Evolutionary conservation across 2,113 vertebrate species (phyloP), one percentile per base, ranked within the genome.

Genomic region (human (Homo sapiens)): DNA sequence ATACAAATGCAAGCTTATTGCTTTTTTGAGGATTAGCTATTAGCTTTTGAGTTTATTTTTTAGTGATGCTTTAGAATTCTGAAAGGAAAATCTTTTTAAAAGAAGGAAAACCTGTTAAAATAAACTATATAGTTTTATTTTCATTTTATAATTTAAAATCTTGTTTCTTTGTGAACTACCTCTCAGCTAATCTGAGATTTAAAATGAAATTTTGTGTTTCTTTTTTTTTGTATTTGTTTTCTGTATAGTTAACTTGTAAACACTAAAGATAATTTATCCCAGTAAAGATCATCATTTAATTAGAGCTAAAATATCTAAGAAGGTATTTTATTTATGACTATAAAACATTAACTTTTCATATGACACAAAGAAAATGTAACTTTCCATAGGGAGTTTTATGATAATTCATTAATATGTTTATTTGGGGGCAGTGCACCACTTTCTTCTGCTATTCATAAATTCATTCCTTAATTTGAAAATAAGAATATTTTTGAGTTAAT

Each of bases 381-480:
- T 97, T 92, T 95, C 22, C 27, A 78, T 18, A 93, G 94, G 89
- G 79, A 75, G 10, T 52, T 82, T 82, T 40, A 40, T 95, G 70
- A 61, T 89, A 57, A 73, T 91, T 90, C 72, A 93, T 75, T 96
- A 91, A 64, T 83, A 80, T 96, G 25, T 20, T 70, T 81, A 80
- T 97, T 93, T 93, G 35, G 13, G 48, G 6, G 40, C 87, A 64
- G 76, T 85, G 3, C 90, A 12, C 48, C 38, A 43, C 75, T 94
- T 92, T 85, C 72, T 70, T 76, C 50, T 93, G 25, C 40, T 66
- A 80, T 57, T 98, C 38, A 88, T 61, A 96, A 92, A 97, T 89
- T 93, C 4, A 94, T 97, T 91, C 45, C 81, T 97, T 96, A 94
- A 91, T 88, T 81, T 96, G 45, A 97, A 96, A 94, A 64, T 89